phyloP scores from a whole-genome alignment of 2,888 invertebrate genomes.

The Hypomecis atomaria region DNA sequence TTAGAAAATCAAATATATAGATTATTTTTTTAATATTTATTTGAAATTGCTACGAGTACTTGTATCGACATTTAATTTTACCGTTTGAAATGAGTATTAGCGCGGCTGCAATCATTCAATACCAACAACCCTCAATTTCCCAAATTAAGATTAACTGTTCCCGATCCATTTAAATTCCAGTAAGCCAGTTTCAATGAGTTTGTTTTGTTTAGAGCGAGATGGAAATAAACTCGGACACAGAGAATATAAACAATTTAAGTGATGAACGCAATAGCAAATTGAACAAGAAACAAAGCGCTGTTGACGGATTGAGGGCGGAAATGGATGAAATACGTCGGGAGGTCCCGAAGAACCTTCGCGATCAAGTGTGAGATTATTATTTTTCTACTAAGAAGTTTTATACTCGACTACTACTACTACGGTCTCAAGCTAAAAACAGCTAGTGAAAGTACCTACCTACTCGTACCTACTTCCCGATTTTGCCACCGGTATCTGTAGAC shows the following conservation, averaged over 20 bases:
- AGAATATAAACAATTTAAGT: slow-evolving; percentile 47
- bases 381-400: neutral
- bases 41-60: too few species aligned
- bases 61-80: too few species aligned
- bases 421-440: too few species aligned
- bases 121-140: neutral
- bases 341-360: slow-evolving; percentile 59
- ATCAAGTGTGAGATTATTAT: slow-evolving; percentile 53
- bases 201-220: slow-evolving; percentile 56
- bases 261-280: slow-evolving; percentile 49
- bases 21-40: too few species aligned
- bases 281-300: slow-evolving; percentile 46
- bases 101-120: slow-evolving; percentile 6
- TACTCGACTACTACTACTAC: neutral
- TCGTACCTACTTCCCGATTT: too few species aligned
- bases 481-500: too few species aligned
- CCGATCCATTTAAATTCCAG: slow-evolving; percentile 11
- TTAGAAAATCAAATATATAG: too few species aligned
- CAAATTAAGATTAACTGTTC: slow-evolving; percentile 13
- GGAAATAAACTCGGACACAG: slow-evolving; percentile 54
- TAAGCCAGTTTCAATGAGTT: slow-evolving; percentile 15
- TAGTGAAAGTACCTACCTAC: too few species aligned
- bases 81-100: neutral
- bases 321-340: slow-evolving; percentile 47
- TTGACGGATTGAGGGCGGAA: slow-evolving; percentile 51